These are phyloP conservation scores for Sminthopsis crassicaudata DNA, from an alignment of 2,113 vertebrate species.

Conservation along the genomic window DNA sequence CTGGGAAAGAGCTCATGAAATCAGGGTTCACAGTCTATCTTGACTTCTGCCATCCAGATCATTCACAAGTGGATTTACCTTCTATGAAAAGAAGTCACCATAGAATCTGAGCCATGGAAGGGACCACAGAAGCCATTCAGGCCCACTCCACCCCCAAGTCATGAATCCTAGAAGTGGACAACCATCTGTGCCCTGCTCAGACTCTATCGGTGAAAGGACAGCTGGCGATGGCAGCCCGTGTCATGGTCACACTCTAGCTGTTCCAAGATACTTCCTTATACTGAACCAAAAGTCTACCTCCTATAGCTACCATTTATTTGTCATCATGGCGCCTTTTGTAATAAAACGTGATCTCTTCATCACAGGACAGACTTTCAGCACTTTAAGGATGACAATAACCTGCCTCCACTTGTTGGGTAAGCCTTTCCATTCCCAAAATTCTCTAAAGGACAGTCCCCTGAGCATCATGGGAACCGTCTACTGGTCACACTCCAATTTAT, in stretches of 20 bases:
- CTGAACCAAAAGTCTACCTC: neutral
- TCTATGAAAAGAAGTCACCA: neutral
- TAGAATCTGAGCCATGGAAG: neutral
- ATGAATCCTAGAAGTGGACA: neutral
- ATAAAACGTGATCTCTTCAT: neutral
- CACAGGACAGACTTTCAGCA: neutral
- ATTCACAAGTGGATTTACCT: neutral
- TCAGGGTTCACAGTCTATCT: neutral
- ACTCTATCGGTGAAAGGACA: neutral
- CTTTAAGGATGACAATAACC: neutral
- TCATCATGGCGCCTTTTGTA: neutral
- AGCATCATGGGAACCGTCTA: neutral
- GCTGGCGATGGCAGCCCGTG: neutral
- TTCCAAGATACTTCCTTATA: neutral
- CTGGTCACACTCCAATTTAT: neutral
- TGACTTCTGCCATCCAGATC: constrained; percentile 5
- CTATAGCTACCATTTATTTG: neutral
- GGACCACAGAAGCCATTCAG: neutral
- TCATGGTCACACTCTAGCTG: neutral
- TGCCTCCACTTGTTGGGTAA: neutral
- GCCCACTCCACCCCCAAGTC: neutral
- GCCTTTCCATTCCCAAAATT: neutral
- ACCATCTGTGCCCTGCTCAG: neutral
- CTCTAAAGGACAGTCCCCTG: neutral
- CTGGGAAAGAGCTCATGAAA: neutral